Percentiles rank a stretch among this genome's conserved stretches.
Conservation (phyloP, 2,113 vertebrate species). For the Pongo pygmaeus region DNA sequence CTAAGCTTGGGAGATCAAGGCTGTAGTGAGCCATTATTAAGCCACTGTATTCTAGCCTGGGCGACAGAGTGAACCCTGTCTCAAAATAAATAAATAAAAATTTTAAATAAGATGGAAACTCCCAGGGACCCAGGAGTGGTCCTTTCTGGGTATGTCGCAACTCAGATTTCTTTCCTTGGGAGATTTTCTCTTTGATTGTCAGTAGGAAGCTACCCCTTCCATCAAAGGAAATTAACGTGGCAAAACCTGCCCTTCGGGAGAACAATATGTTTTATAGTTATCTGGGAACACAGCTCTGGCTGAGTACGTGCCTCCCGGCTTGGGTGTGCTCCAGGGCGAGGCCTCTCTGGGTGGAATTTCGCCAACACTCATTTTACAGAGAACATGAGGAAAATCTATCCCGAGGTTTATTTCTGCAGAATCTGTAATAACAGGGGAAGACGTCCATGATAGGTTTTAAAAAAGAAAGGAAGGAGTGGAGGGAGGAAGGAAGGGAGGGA, state of each 20-base stretch:
- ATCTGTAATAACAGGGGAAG: not conserved
- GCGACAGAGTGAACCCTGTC: too few species aligned
- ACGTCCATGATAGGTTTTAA: too few species aligned
- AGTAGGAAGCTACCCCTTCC: not conserved
- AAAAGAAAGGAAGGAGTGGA: not conserved
- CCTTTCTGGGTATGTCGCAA: not conserved
- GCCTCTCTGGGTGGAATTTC: not conserved
- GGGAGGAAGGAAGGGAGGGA: not conserved
- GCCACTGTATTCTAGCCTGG: too few species aligned
- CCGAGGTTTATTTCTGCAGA: not conserved
- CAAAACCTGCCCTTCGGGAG: not conserved
- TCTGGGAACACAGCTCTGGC: not conserved
- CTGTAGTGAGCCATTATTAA: too few species aligned
- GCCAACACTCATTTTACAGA: not conserved
- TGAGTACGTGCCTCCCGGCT: rapidly evolving
- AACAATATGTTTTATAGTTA: rapidly evolving
- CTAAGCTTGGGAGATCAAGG: too few species aligned
- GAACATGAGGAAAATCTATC: not conserved
- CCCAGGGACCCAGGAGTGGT: rapidly evolving
- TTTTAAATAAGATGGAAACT: too few species aligned
- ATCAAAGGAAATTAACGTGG: rapidly evolving
- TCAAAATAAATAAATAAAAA: too few species aligned
- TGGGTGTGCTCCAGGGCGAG: not conserved
- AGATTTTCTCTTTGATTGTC: not conserved
- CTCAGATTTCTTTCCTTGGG: not conserved